Base-by-base conservation (phyloP, 2,113 vertebrate species). In the Rynchops niger region DNA sequence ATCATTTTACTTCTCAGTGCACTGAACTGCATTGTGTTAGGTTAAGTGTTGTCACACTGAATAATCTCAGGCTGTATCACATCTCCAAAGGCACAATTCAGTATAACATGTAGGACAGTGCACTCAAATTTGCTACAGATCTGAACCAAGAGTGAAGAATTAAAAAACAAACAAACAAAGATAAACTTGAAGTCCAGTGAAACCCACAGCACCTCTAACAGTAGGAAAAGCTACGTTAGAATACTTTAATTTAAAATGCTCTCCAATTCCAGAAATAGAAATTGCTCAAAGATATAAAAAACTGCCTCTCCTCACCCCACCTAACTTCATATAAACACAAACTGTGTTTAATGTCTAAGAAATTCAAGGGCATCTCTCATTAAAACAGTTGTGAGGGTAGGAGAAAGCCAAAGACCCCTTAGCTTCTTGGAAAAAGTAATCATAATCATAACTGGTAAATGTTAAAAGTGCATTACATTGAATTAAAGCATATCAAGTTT, bases 21-120 rank as follows among this genome's bases (percentile, higher is more conserved):
- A 95, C 74, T 97, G 96, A 95, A 95, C 89, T 97, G 96, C 85
- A 91, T 80, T 95, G 95, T 78, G 84, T 90, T 91, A 92, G 92
- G 94, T 97, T 95, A 97, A 97, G 81, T 93, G 91, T 97, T 94
- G 91, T 95, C 96, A 97, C 82, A 95, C 89, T 91, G 97, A 94
- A 95, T 97, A 96, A 96, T 96, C 87, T 83, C 74, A 70, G 69
- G 59, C 80, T 81, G 15, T 56, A 92, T 95, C 92, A 92, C 67
- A 83, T 63, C 32, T 90, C 63, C 86, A 90, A 94, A 96, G 87
- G 85, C 66, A 94, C 83, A 90, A 49, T 29, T 82, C 84, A 80
- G 15, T 66, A 27, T 62, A 87, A 96, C 1, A 3, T 58, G 40
- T 36, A 93, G 62, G 83, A 94, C 73, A 82, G 20, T 9, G 10